A percentile compares a stretch with the other conserved stretches of the same genome.
Conservation (phyloP, 2,888 invertebrate species). For the Orthosia gothica region DNA sequence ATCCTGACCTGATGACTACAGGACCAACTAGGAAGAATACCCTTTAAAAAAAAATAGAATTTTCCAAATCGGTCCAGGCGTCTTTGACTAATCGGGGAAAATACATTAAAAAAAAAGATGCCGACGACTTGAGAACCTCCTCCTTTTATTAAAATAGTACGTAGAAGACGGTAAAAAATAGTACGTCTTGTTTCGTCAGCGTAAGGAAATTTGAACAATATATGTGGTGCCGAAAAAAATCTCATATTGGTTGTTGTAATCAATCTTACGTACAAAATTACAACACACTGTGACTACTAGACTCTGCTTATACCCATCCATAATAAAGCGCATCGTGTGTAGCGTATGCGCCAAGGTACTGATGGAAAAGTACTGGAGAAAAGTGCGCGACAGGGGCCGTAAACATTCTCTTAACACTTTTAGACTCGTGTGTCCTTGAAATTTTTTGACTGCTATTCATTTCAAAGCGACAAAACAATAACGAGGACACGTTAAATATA, state of each 20-base stretch:
- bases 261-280: background rate
- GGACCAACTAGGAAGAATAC: too few relatives aligned
- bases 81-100: too few relatives aligned
- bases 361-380: slow-evolving; percentile 87
- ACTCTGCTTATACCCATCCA: slow-evolving; percentile 5
- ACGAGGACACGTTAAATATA: background rate
- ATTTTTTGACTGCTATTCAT: background rate
- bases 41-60: too few relatives aligned
- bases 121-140: too few relatives aligned
- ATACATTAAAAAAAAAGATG: too few relatives aligned
- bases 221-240: slow-evolving; percentile 1
- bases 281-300: slow-evolving; percentile 7
- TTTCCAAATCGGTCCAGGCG: too few relatives aligned
- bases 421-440: slow-evolving; percentile 25
- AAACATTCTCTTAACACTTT: slow-evolving; percentile 75
- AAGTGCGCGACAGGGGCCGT: slow-evolving; percentile 75
- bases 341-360: slow-evolving; percentile 72
- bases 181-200: background rate
- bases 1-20: too few relatives aligned
- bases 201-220: slow-evolving; percentile 25
- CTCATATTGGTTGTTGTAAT: background rate
- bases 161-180: too few relatives aligned
- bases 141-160: too few relatives aligned
- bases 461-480: background rate
- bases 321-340: slow-evolving; percentile 37